A percentile compares a stretch with the other conserved stretches of the same genome.
Conservation (phyloP, 2,888 invertebrate species). For the Phortica magna region DNA sequence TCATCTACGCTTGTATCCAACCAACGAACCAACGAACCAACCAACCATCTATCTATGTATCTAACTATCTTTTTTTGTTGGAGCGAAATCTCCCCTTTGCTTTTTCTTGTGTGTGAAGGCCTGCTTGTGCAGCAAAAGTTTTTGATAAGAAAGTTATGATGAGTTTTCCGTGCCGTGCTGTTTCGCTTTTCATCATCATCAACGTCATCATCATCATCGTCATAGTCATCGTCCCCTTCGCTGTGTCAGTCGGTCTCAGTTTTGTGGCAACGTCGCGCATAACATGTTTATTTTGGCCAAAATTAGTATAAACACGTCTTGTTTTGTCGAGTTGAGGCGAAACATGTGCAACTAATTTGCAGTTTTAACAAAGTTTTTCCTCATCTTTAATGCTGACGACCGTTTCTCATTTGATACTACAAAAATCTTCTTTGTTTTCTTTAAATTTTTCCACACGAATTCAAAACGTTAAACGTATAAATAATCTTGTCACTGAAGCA, state of each 20-base stretch:
- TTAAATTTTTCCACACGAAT: too few species aligned
- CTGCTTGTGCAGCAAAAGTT: constrained; percentile 55
- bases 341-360: constrained; percentile 72
- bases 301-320: constrained; percentile 70
- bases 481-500: too few species aligned
- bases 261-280: constrained; percentile 5
- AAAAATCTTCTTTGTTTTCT: background rate
- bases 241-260: background rate
- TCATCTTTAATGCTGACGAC: background rate
- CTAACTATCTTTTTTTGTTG: constrained; percentile 16
- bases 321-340: constrained; percentile 37
- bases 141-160: constrained; percentile 71
- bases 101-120: background rate
- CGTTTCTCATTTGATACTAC: background rate
- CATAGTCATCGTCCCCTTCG: constrained; percentile 5
- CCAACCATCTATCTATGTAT: background rate
- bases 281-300: constrained; percentile 68
- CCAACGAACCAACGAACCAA: too few species aligned
- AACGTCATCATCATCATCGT: background rate
- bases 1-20: background rate
- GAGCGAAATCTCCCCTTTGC: background rate
- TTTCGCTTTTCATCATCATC: background rate
- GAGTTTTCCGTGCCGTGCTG: constrained; percentile 58
- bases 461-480: too few species aligned
- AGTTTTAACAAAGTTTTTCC: constrained; percentile 48